Evolutionary conservation across 2,888 invertebrate species (phyloP).

Genomic region (Hipparchia sbordonii): DNA sequence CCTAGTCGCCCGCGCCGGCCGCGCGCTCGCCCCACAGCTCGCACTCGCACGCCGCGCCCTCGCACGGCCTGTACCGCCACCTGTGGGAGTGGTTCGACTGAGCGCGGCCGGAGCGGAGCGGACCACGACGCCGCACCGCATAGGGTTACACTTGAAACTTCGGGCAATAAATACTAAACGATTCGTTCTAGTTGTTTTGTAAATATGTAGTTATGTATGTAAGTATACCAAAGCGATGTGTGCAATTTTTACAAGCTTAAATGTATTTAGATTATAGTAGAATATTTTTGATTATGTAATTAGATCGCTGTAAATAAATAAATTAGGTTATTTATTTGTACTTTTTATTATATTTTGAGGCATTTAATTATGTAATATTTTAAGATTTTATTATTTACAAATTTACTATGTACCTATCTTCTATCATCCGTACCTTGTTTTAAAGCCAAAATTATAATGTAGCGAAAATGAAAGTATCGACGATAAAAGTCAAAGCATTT

Average conservation of each 20-base stretch:
- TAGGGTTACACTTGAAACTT: slow-evolving; percentile 59
- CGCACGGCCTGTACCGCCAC: slow-evolving; percentile 65
- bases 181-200: slow-evolving; percentile 65
- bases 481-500: background rate
- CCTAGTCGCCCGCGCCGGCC: slow-evolving; percentile 71
- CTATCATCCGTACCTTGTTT: background rate
- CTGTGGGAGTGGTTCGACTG: slow-evolving; percentile 79
- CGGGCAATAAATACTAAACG: slow-evolving; percentile 75
- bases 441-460: background rate
- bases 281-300: slow-evolving; percentile 61
- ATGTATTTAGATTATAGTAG: slow-evolving; percentile 63
- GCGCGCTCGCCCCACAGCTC: slow-evolving; percentile 48
- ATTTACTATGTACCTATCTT: slow-evolving; percentile 4
- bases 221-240: slow-evolving; percentile 82
- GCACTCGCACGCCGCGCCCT: slow-evolving; percentile 49
- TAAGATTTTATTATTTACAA: slow-evolving; percentile 37
- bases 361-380: slow-evolving; percentile 42
- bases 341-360: slow-evolving; percentile 41
- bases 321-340: slow-evolving; percentile 45
- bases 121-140: slow-evolving; percentile 4
- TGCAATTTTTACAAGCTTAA: slow-evolving; percentile 82
- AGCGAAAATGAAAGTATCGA: background rate
- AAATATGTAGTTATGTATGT: slow-evolving; percentile 80
- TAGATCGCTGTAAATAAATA: slow-evolving; percentile 50
- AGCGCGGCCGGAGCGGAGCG: slow-evolving; percentile 5